Conservation (phyloP, 2,113 vertebrate genomes). For the Leuciscus idus region DNA sequence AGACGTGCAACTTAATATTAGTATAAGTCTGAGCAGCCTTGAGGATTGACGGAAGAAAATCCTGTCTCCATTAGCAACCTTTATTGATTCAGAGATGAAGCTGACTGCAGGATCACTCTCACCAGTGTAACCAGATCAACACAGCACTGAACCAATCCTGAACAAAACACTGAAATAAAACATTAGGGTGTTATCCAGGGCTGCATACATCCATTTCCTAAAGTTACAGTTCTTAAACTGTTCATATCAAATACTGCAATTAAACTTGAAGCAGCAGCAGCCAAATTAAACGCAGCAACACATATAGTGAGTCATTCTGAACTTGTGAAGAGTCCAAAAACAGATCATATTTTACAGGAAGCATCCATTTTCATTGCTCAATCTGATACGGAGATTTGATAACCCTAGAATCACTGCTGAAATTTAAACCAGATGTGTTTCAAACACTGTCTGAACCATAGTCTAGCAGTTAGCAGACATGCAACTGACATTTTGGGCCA, state of each 20-base stretch:
- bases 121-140: neutral
- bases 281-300: neutral
- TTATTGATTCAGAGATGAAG: conserved; percentile 42
- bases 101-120: neutral
- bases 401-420: neutral
- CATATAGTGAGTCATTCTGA: neutral
- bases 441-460: neutral
- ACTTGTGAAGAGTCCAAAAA: neutral
- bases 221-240: neutral
- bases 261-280: too few relatives aligned
- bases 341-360: conserved; percentile 1
- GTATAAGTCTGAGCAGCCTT: conserved; percentile 17
- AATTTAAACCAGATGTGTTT: neutral
- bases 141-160: neutral
- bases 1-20: conserved; percentile 14
- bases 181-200: neutral
- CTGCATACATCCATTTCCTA: neutral
- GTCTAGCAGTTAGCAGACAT: neutral
- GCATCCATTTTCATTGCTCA: neutral
- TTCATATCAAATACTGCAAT: neutral
- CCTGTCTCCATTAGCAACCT: conserved; percentile 35
- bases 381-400: neutral
- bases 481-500: neutral
- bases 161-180: conserved; percentile 1
- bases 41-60: neutral